These are phyloP conservation scores for Lomographa bimaculata DNA, from an alignment of 2,888 invertebrate genomes.

Conservation along the genomic window DNA sequence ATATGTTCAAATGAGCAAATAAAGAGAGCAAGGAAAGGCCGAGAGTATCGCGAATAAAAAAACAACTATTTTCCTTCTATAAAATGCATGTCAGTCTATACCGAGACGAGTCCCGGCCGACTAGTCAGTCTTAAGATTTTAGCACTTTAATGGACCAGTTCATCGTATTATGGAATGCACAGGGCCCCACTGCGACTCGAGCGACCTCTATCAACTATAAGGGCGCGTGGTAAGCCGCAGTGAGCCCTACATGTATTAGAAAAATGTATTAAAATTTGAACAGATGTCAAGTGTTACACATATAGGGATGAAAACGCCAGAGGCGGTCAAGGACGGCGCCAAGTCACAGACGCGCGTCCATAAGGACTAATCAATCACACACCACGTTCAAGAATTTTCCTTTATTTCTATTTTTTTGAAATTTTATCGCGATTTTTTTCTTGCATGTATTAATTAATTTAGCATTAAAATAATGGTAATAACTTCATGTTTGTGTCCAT, in stretches of 20 bases:
- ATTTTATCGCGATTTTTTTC: slow-evolving; percentile 63
- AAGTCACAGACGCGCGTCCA: slow-evolving; percentile 35
- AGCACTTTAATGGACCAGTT: slow-evolving; percentile 44
- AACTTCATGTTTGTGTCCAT: slow-evolving; percentile 78
- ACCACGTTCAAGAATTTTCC: slow-evolving; percentile 77
- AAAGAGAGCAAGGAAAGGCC: slow-evolving; percentile 75
- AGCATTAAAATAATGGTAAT: slow-evolving; percentile 81
- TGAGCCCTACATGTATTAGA: slow-evolving; percentile 11
- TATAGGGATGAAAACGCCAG: slow-evolving; percentile 48
- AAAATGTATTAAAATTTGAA: slow-evolving; percentile 57
- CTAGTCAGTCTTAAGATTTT: slow-evolving; percentile 66
- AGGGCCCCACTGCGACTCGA: slow-evolving; percentile 27
- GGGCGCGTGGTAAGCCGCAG: slow-evolving; percentile 23
- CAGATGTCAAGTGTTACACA: slow-evolving; percentile 75
- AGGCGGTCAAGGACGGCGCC: slow-evolving; percentile 30
- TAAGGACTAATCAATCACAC: slow-evolving; percentile 77
- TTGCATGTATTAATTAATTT: slow-evolving; percentile 76
- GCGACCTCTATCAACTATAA: too few relatives aligned
- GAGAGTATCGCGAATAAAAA: slow-evolving; percentile 50
- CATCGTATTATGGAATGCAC: slow-evolving; percentile 38
- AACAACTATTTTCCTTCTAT: slow-evolving; percentile 59
- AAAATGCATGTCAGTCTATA: slow-evolving; percentile 73
- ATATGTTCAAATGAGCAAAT: slow-evolving; percentile 65
- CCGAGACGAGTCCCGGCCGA: slow-evolving; percentile 57
- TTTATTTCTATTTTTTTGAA: slow-evolving; percentile 80